Conservation (phyloP, 2,888 invertebrate species). For the Drosophila anceps region DNA sequence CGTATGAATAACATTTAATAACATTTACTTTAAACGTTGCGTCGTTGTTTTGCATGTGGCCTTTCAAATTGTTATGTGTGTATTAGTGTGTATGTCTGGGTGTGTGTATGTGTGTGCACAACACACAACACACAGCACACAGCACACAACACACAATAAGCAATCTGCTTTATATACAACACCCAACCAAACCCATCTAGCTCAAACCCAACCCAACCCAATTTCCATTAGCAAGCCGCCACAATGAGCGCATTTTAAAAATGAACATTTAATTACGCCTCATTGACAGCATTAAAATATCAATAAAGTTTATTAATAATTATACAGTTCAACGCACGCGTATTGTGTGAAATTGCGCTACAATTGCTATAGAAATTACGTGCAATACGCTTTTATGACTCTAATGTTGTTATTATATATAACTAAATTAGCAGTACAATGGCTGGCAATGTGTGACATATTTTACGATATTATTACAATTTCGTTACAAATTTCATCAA, state of each 20-base stretch:
- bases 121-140: constrained; percentile 14
- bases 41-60: constrained; percentile 7
- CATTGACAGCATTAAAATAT: constrained; percentile 56
- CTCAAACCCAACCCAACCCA: background rate
- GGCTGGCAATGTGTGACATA: background rate
- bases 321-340: constrained; percentile 33
- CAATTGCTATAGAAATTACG: background rate
- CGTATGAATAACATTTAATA: constrained; percentile 68
- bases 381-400: background rate
- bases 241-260: constrained; percentile 19
- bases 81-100: background rate
- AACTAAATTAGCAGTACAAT: background rate
- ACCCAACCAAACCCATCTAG: background rate
- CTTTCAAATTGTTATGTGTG: constrained; percentile 19
- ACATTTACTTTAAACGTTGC: constrained; percentile 57
- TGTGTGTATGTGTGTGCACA: background rate
- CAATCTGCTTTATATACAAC: constrained; percentile 8
- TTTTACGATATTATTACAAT: too few relatives aligned
- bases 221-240: background rate
- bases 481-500: too few relatives aligned
- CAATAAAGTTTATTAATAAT: constrained; percentile 57
- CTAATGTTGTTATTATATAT: background rate
- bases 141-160: constrained; percentile 24
- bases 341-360: background rate
- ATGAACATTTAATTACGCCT: constrained; percentile 55